phyloP scores from a whole-genome alignment of 2,113 vertebrate species.

The Cololabis saira region DNA sequence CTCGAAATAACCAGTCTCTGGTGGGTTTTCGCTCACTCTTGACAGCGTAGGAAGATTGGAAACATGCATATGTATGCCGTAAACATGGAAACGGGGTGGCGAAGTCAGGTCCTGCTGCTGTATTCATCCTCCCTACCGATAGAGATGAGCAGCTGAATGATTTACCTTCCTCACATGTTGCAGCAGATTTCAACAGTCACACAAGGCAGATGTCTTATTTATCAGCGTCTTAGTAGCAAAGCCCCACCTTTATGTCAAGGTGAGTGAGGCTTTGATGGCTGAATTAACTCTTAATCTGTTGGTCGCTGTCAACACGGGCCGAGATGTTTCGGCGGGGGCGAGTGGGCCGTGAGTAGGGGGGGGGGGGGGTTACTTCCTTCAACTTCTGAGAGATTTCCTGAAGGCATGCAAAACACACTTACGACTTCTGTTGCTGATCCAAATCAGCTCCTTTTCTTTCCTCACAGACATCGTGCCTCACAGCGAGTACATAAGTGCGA shows the following conservation, averaged over 20 bases:
- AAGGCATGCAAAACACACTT: slow-evolving; percentile 70
- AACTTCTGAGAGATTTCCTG: slow-evolving; percentile 75
- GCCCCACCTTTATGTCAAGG: slow-evolving; percentile 69
- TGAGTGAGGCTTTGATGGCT: slow-evolving; percentile 63
- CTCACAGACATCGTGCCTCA: slow-evolving; percentile 52
- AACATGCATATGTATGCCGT: not conserved
- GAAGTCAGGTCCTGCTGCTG: slow-evolving; percentile 17
- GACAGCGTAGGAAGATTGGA: slow-evolving; percentile 4
- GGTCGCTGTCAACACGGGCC: slow-evolving; percentile 41
- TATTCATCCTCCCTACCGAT: slow-evolving; percentile 1
- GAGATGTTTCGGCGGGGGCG: slow-evolving; percentile 15
- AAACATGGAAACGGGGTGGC: slow-evolving; percentile 7
- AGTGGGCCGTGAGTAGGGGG: not conserved
- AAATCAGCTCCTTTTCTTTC: slow-evolving; percentile 58
- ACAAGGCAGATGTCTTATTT: slow-evolving; percentile 57
- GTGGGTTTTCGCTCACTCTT: not conserved
- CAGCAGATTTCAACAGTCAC: slow-evolving; percentile 36
- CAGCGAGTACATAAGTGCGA: slow-evolving; percentile 36
- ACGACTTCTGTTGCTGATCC: slow-evolving; percentile 72
- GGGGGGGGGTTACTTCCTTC: slow-evolving; percentile 46
- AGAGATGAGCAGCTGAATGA: slow-evolving; percentile 22
- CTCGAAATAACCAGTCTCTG: slow-evolving; percentile 6
- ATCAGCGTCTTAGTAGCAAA: slow-evolving; percentile 39
- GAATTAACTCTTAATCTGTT: slow-evolving; percentile 72
- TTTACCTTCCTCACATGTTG: slow-evolving; percentile 15